Percentiles rank a stretch among this genome's conserved stretches.
These are phyloP conservation scores for Mixornis gularis DNA, from an alignment of 2,113 vertebrate genomes.

Conservation along the genomic window DNA sequence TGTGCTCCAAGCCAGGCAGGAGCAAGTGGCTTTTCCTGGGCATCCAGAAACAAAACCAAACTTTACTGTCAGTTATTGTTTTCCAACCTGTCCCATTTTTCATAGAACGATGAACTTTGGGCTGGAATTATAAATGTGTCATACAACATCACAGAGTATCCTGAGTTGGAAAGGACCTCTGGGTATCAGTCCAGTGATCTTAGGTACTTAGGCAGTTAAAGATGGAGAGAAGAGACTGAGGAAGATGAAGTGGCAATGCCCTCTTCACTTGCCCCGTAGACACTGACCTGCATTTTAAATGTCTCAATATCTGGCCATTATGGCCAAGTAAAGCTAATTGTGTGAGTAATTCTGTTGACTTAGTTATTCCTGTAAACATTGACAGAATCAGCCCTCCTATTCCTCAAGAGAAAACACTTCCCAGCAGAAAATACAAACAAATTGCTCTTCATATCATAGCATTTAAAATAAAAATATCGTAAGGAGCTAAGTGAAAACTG, in stretches of 20 bases:
- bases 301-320: not conserved
- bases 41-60: not conserved
- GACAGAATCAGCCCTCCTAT: not conserved
- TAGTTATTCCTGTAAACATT: slow-evolving; percentile 23
- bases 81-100: not conserved
- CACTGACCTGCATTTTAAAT: not conserved
- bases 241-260: not conserved
- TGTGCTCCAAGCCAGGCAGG: not conserved
- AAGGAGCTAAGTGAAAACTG: slow-evolving; percentile 13
- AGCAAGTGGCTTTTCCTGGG: not conserved
- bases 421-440: slow-evolving; percentile 35
- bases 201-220: not conserved
- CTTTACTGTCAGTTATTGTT: rapidly evolving
- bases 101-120: not conserved
- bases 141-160: not conserved
- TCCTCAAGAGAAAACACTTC: slow-evolving; percentile 2
- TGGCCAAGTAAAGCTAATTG: slow-evolving; percentile 21
- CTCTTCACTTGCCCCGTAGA: not conserved
- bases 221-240: not conserved
- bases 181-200: not conserved
- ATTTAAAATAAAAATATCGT: slow-evolving; percentile 48
- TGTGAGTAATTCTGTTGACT: slow-evolving; percentile 22
- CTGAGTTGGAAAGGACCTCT: not conserved
- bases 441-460: slow-evolving; percentile 1
- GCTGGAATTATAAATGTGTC: not conserved